Percentiles rank a stretch among this genome's conserved stretches.
Conservation (phyloP, 2,113 vertebrate species). For the Hippocampus zosterae region DNA sequence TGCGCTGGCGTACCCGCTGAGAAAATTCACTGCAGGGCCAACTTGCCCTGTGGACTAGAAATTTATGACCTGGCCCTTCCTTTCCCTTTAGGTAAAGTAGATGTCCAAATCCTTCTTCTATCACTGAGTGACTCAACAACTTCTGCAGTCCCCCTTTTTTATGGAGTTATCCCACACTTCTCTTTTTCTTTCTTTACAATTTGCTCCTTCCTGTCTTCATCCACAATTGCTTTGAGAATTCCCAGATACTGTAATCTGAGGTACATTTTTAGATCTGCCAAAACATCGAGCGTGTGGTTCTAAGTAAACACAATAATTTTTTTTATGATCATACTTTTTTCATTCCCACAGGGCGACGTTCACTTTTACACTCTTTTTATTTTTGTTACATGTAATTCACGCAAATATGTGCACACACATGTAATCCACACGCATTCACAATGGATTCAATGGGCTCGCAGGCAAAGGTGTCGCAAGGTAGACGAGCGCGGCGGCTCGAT, state of each 20-base stretch:
- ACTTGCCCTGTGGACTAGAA: constrained; percentile 61
- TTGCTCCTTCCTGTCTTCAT: constrained; percentile 12
- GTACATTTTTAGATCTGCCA: constrained; percentile 16
- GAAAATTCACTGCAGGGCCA: constrained; percentile 71
- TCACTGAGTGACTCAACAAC: constrained; percentile 20
- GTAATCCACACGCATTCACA: background rate
- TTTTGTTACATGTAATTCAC: constrained; percentile 1
- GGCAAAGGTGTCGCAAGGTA: background rate
- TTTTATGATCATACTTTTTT: constrained; percentile 5
- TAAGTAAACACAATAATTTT: background rate
- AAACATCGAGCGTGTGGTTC: background rate
- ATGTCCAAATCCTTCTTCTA: constrained; percentile 19
- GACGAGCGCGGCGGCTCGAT: background rate
- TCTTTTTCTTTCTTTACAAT: constrained; percentile 15
- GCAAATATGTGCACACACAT: background rate
- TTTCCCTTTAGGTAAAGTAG: constrained; percentile 50
- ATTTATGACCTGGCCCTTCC: constrained; percentile 63
- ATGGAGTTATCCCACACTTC: constrained; percentile 12
- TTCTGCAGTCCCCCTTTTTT: constrained; percentile 14
- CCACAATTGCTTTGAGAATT: constrained; percentile 18
- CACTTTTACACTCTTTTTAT: background rate
- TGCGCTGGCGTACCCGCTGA: constrained; percentile 67
- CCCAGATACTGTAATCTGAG: constrained; percentile 9
- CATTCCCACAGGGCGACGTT: constrained; percentile 2
- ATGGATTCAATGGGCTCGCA: background rate